Conservation (phyloP, 2,113 vertebrate genomes). For the Chaenogobius annularis region DNA sequence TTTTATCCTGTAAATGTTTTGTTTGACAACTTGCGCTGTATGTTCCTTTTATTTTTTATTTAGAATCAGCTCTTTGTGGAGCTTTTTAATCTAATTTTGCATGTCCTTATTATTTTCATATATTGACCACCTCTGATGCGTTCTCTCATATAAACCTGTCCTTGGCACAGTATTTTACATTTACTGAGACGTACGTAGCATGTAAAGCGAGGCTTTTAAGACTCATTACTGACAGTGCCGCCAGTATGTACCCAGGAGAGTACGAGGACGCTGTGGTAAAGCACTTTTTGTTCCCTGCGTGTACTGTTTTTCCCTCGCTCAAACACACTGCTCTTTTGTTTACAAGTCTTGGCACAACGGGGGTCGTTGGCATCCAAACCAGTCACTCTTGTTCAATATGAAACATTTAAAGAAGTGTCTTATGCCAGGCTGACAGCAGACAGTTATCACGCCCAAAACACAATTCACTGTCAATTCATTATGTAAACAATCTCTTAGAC, state of each 20-base stretch:
- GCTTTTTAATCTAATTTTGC: no score
- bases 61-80: no score
- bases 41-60: no score
- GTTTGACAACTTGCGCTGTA: no score
- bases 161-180: neutral
- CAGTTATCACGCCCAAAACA: conserved; percentile 35
- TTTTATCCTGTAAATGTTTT: no score
- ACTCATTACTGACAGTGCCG: conserved; percentile 2
- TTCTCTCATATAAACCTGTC: neutral
- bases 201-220: conserved; percentile 13
- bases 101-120: no score
- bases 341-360: conserved; percentile 48
- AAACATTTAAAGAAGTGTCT: conserved; percentile 54
- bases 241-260: neutral
- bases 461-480: conserved; percentile 41
- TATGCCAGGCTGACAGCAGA: conserved; percentile 59
- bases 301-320: conserved; percentile 39
- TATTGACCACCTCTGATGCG: neutral
- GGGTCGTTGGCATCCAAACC: conserved; percentile 44
- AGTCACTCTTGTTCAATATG: conserved; percentile 53
- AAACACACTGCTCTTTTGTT: conserved; percentile 73
- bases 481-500: neutral
- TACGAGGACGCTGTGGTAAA: conserved; percentile 11
- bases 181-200: neutral
- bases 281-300: conserved; percentile 36